These are phyloP conservation scores for Marmota monax DNA, from an alignment of 2,113 vertebrate species.

Conservation along the genomic window DNA sequence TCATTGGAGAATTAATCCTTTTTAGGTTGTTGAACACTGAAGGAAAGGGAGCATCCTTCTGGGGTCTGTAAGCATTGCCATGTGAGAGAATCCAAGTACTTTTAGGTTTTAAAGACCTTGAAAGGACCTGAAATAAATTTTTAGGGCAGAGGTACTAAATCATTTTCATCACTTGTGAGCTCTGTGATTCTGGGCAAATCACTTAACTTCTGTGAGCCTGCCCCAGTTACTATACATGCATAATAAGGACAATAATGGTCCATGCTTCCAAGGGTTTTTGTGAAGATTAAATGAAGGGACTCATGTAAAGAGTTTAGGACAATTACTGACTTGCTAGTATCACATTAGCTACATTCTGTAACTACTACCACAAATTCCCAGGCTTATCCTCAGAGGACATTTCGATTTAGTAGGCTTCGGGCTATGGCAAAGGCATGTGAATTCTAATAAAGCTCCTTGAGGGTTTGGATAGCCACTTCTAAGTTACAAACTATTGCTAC, in stretches of 20 bases:
- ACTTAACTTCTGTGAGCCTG: not conserved
- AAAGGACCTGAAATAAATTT: constrained; percentile 21
- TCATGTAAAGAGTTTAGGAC: not conserved
- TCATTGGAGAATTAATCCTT: not conserved
- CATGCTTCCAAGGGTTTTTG: not conserved
- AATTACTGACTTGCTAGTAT: constrained; percentile 5
- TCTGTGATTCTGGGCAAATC: not conserved
- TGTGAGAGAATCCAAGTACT: constrained; percentile 13
- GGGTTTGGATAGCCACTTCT: not conserved
- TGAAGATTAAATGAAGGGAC: not conserved
- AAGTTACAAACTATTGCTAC: constrained; percentile 23
- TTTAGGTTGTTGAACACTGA: not conserved
- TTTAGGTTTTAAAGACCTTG: not conserved
- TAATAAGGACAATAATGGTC: not conserved
- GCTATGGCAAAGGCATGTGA: not conserved
- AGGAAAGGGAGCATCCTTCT: not conserved
- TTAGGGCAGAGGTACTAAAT: not conserved
- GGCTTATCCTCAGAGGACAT: not conserved
- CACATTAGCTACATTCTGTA: not conserved
- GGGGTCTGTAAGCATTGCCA: not conserved
- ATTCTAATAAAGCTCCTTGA: not conserved
- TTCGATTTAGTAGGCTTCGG: not conserved
- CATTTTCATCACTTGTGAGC: not conserved
- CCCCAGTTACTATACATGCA: not conserved
- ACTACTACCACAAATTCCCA: not conserved